These are phyloP conservation scores for Lindbergichthys nudifrons DNA, from an alignment of 2,797 vertebrate genomes.

Conservation along the genomic window DNA sequence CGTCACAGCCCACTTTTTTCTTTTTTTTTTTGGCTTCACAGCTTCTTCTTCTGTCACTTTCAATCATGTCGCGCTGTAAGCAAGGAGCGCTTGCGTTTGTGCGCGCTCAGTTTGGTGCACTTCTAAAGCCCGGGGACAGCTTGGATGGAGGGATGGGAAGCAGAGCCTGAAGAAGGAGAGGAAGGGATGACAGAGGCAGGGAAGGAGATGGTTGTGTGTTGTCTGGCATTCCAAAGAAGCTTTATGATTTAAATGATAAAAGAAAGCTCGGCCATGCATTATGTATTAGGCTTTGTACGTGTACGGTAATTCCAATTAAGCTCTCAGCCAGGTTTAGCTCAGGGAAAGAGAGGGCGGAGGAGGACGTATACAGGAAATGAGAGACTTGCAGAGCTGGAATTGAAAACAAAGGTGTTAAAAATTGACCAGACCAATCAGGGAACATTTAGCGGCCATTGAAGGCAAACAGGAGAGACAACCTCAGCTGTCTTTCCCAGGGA, in stretches of 20 bases:
- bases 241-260: slow-evolving; percentile 85
- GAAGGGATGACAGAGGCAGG: slow-evolving; percentile 39
- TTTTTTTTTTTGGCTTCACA: slow-evolving; percentile 50
- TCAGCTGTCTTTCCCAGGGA: slow-evolving; percentile 43
- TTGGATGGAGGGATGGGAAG: slow-evolving; percentile 56
- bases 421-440: slow-evolving; percentile 64
- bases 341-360: slow-evolving; percentile 36
- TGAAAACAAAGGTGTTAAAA: slow-evolving; percentile 55
- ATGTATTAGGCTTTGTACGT: slow-evolving; percentile 80
- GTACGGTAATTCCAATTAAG: slow-evolving; percentile 82
- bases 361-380: slow-evolving; percentile 54
- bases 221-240: slow-evolving; percentile 73
- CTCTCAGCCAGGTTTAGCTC: slow-evolving; percentile 56
- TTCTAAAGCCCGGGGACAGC: slow-evolving; percentile 58
- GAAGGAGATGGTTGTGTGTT: slow-evolving; percentile 62
- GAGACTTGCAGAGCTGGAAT: slow-evolving; percentile 37
- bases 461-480: slow-evolving; percentile 50
- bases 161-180: slow-evolving; percentile 49
- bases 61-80: slow-evolving; percentile 61
- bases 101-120: slow-evolving; percentile 29
- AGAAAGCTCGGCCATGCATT: slow-evolving; percentile 79
- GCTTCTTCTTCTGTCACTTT: slow-evolving; percentile 69
- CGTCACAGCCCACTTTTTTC: slow-evolving; percentile 56
- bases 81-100: slow-evolving; percentile 37
- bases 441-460: slow-evolving; percentile 50